Percentiles rank a stretch among this genome's conserved stretches.
Conservation (phyloP, 2,113 vertebrate genomes). For the Dendrocopos noguchii region DNA sequence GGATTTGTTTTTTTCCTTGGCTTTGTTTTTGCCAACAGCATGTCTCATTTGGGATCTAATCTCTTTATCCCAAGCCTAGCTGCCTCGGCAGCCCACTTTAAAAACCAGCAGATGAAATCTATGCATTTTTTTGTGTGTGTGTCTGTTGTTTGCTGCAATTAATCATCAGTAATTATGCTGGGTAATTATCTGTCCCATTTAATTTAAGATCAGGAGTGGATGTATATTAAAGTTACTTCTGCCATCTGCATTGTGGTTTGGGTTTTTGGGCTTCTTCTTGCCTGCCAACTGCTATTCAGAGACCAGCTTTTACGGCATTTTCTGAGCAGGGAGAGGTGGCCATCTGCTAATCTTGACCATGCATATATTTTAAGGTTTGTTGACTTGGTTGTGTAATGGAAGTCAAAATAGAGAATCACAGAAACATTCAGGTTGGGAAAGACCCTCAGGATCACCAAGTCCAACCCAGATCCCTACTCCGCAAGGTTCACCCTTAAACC, state of each 20-base stretch:
- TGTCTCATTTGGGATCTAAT: neutral
- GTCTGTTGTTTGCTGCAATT: constrained; percentile 3
- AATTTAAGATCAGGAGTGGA: constrained; percentile 4
- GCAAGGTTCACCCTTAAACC: too few species aligned
- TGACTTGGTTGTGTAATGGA: neutral
- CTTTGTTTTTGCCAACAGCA: constrained; percentile 2
- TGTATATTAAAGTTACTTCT: constrained; percentile 24
- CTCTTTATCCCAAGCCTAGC: neutral
- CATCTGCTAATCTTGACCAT: constrained; percentile 50
- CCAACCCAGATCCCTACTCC: too few species aligned
- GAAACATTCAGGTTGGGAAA: too few species aligned
- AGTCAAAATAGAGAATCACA: neutral
- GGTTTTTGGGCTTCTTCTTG: neutral
- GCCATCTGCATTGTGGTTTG: neutral
- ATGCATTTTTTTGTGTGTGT: neutral
- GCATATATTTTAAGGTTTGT: neutral
- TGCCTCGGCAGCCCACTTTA: neutral
- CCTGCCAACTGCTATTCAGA: constrained; percentile 33
- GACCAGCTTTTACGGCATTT: neutral
- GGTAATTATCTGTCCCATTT: constrained; percentile 1
- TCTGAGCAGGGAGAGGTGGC: neutral
- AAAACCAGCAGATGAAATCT: neutral
- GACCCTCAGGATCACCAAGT: too few species aligned
- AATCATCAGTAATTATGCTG: neutral
- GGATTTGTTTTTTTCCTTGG: neutral